Conservation (phyloP, 1,140 invertebrate species). For the Drosophila nebulosa region DNA sequence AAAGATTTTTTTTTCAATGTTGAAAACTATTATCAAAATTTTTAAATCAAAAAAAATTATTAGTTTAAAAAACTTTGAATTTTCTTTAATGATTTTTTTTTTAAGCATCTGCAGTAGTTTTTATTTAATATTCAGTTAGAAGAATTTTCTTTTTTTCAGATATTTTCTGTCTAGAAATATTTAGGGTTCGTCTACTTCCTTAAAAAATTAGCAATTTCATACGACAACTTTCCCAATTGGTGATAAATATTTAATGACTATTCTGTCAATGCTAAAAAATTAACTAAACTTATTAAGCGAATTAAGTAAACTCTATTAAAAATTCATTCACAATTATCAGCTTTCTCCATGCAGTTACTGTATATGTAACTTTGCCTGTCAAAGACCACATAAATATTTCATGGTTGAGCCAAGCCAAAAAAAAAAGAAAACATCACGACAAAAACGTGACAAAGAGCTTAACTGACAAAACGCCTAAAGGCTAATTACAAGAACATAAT, state of each 20-base stretch:
- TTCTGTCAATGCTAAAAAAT: not conserved
- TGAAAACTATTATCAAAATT: too few species aligned
- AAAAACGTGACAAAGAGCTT: conserved; percentile 36
- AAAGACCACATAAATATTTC: conserved; percentile 40
- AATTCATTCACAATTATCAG: conserved; percentile 18
- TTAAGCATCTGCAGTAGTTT: too few species aligned
- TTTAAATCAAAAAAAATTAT: too few species aligned
- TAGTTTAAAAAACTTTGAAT: too few species aligned
- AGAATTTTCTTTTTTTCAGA: too few species aligned
- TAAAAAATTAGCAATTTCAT: too few species aligned
- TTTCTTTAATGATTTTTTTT: too few species aligned
- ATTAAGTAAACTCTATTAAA: not conserved
- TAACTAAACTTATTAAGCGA: not conserved
- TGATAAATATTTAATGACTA: not conserved
- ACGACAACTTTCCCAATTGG: too few species aligned
- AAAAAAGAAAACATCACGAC: conserved; percentile 16
- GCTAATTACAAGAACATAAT: conserved; percentile 61
- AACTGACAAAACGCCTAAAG: conserved; percentile 37
- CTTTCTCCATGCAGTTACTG: conserved; percentile 4
- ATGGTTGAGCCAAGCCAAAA: conserved; percentile 14
- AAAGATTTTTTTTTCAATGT: too few species aligned
- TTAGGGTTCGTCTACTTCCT: too few species aligned
- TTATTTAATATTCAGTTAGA: too few species aligned
- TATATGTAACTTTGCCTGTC: conserved; percentile 38
- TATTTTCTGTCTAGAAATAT: too few species aligned